Evolutionary conservation across 2,113 vertebrate species (phyloP).

Genomic region (Dolichallabes microphthalmus): DNA sequence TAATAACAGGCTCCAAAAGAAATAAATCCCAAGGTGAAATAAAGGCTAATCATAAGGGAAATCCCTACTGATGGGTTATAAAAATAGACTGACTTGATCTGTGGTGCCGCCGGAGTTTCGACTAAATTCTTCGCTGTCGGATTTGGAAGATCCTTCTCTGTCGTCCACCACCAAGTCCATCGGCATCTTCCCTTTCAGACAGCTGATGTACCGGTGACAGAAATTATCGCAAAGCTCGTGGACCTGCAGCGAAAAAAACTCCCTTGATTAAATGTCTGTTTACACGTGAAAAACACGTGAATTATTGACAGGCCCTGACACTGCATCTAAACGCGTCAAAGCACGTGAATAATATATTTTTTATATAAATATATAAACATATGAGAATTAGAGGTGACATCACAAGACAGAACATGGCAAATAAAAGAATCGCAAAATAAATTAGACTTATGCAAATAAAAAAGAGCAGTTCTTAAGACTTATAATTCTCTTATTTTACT

Average conservation of each 20-base stretch:
- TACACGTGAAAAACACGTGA: neutral
- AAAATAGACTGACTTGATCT: slow-evolving; percentile 79
- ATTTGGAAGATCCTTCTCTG: slow-evolving; percentile 88
- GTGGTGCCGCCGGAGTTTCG: slow-evolving; percentile 81
- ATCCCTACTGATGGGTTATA: neutral
- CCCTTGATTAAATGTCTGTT: no score
- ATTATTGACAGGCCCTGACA: neutral
- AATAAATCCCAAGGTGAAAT: neutral
- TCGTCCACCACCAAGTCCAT: slow-evolving; percentile 95
- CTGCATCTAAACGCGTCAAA: neutral
- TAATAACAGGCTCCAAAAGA: neutral
- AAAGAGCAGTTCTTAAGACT: neutral
- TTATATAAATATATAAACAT: neutral
- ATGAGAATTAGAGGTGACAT: neutral
- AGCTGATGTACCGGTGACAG: slow-evolving; percentile 97
- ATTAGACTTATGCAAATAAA: neutral
- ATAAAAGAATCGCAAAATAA: neutral
- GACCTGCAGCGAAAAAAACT: slow-evolving; percentile 71
- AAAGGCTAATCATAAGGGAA: neutral
- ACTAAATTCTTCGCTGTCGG: slow-evolving; percentile 89
- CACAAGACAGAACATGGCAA: neutral
- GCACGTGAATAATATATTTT: neutral
- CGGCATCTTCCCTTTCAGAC: slow-evolving; percentile 97
- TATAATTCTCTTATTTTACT: neutral
- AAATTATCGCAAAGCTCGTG: slow-evolving; percentile 98